phyloP scores from a whole-genome alignment of 2,797 vertebrate genomes.

The Ctenosaura bakeri region DNA sequence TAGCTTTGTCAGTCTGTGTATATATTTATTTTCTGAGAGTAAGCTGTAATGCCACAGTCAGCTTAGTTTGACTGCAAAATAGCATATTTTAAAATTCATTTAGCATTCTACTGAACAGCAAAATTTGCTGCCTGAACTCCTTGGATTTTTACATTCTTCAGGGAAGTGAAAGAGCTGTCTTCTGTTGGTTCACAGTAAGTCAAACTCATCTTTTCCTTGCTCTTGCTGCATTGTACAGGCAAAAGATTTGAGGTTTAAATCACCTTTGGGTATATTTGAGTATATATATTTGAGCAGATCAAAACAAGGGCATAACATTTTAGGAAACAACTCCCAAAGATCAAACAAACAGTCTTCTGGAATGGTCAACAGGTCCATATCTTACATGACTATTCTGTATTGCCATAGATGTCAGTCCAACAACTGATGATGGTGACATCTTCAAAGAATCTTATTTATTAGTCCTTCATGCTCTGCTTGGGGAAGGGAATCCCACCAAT shows the following conservation, averaged over 20 bases:
- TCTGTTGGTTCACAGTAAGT: not conserved
- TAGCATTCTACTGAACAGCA: not conserved
- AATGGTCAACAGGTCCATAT: not conserved
- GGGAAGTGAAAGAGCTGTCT: not conserved
- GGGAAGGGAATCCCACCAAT: not conserved
- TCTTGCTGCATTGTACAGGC: not conserved
- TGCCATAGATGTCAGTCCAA: not conserved
- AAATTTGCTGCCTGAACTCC: not conserved
- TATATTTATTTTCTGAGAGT: not conserved
- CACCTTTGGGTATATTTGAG: not conserved
- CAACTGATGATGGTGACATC: not conserved
- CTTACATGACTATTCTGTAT: not conserved
- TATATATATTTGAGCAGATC: not conserved
- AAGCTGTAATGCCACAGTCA: not conserved
- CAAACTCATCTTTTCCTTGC: not conserved
- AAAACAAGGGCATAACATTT: not conserved
- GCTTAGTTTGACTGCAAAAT: not conserved
- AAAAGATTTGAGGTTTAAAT: not conserved
- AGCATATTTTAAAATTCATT: not conserved
- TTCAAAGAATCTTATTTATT: not conserved
- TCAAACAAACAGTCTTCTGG: not conserved
- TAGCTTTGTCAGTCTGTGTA: not conserved
- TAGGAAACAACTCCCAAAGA: not conserved
- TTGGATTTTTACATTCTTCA: not conserved
- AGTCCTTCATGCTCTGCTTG: not conserved